These are phyloP conservation scores for Diadegma fenestrale DNA, from an alignment of 2,888 invertebrate genomes.

Conservation along the genomic window DNA sequence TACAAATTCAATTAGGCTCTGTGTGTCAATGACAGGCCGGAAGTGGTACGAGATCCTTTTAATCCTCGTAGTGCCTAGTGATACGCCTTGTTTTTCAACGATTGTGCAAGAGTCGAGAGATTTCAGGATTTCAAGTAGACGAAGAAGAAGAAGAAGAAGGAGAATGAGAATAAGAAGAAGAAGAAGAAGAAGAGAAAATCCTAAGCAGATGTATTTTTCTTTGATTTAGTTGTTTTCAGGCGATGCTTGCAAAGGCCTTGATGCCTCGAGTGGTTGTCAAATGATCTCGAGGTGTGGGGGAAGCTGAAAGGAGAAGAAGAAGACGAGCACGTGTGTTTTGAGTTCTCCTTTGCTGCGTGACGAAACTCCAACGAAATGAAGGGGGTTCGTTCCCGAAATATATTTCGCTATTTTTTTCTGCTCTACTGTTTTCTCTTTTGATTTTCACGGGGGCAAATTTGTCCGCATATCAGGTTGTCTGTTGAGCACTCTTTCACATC, in stretches of 20 bases:
- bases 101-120: slow-evolving; percentile 9
- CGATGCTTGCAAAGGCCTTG: not conserved
- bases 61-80: not conserved
- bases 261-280: slow-evolving; percentile 19
- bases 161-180: slow-evolving; percentile 41
- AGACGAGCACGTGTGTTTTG: slow-evolving; percentile 43
- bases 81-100: slow-evolving; percentile 2
- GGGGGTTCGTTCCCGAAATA: not conserved
- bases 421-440: not conserved
- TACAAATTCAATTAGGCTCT: slow-evolving; percentile 8
- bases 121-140: not conserved
- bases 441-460: slow-evolving; percentile 21
- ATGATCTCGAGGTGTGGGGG: slow-evolving; percentile 13
- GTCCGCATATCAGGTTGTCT: slow-evolving; percentile 9
- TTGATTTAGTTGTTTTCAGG: not conserved
- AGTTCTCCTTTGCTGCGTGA: slow-evolving; percentile 12
- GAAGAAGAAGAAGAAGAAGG: slow-evolving; percentile 34
- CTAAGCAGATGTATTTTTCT: not conserved
- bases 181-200: slow-evolving; percentile 24
- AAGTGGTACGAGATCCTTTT: not conserved
- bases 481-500: not conserved
- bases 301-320: slow-evolving; percentile 28
- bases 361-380: slow-evolving; percentile 4
- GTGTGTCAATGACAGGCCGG: not conserved
- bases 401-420: not conserved